Base-by-base conservation (phyloP, 1,140 invertebrate genomes). In the Anoplolepis gracilipes region DNA sequence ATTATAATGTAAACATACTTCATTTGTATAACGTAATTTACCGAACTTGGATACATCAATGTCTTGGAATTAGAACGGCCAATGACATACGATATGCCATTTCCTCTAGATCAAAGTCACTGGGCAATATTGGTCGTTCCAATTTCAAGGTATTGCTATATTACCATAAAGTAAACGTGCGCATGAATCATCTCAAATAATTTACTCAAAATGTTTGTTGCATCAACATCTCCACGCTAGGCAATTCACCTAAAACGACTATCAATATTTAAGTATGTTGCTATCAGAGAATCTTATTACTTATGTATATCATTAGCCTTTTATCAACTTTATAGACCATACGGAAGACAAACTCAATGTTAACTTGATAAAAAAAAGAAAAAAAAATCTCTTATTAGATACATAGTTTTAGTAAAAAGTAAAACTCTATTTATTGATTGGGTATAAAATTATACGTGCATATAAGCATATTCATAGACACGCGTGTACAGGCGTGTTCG, bases 81-180 rank as follows among this genome's bases (percentile, higher is more conserved):
- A 55, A 82, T 42, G 67, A 82, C 67, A 82, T 4, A 82, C 55
- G 67, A 82, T 82, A 72, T 46, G 28, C 39, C 53, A 61, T 73
- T 82, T 82, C 78, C 67, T 73, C 1, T 33, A 59, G 53, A 82
- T 82, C 78, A 82, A 82, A 82, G 67, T 36, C 1, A 39, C 28
- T 33, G 22, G 78, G 30, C 59, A 82, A 73, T 72, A 82, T 79
- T 73, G 67, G 53, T 73, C n/a, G 78, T 82, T 82, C 33, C 67
- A 82, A 82, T 82, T 82, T 73, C 78, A 42, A 39, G 65, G 64
- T 57, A 81, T 70, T 46, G 49, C 77, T 39, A 79, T 57, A 49
- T 69, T 78, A 67, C 49, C 42, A n/a, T 11, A 55, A 7, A 6
- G 49, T n/a, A 81, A 81, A 57, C 30, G 78, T 10, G 65, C 30